Conservation (phyloP, 2,113 vertebrate genomes). For the Pandion haliaetus region DNA sequence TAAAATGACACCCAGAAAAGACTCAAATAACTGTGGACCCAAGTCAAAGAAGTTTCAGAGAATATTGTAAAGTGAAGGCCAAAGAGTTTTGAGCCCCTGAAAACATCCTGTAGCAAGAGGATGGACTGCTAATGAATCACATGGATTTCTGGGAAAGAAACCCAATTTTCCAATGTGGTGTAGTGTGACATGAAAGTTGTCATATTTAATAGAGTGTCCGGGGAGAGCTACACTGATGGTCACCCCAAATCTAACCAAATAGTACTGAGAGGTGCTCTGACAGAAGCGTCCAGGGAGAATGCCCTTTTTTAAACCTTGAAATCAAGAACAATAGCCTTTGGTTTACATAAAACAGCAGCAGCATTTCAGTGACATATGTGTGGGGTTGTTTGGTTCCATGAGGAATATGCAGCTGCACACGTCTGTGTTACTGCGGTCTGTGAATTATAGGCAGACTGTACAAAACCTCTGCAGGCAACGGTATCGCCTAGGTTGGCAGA, state of each 20-base stretch:
- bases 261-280: not conserved
- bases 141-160: not conserved
- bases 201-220: not conserved
- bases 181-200: not conserved
- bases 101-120: not conserved
- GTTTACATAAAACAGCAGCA: not conserved
- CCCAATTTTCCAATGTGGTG: not conserved
- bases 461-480: not conserved
- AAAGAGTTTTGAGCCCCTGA: not conserved
- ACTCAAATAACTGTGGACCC: not conserved
- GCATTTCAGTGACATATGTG: not conserved
- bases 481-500: not conserved
- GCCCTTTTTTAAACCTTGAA: not conserved
- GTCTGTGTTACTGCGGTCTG: not conserved
- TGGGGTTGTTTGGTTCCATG: accelerated
- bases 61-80: not conserved
- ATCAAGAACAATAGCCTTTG: not conserved
- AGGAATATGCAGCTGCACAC: not conserved
- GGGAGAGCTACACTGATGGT: not conserved
- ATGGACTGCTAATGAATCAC: not conserved
- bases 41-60: not conserved
- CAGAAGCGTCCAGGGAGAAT: accelerated
- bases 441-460: not conserved
- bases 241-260: not conserved
- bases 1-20: not conserved